A percentile compares a stretch with the other conserved stretches of the same genome.
These are phyloP conservation scores for Lordiphosa andalusiaca DNA, from an alignment of 2,888 invertebrate species.

Conservation along the genomic window DNA sequence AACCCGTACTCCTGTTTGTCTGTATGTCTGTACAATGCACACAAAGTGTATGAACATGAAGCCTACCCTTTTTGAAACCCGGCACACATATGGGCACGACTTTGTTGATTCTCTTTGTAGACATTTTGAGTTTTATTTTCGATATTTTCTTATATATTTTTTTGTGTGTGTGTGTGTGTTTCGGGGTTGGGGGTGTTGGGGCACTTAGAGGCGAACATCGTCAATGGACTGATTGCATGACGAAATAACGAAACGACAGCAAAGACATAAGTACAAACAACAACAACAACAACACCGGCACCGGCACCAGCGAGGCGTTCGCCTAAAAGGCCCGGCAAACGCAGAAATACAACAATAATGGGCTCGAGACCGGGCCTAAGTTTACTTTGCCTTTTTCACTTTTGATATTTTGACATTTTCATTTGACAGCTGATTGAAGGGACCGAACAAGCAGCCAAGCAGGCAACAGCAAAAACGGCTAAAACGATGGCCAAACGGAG, in stretches of 20 bases:
- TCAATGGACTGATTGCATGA: conserved; percentile 66
- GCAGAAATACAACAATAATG: conserved; percentile 68
- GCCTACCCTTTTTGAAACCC: too few relatives aligned
- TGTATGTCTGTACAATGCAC: too few relatives aligned
- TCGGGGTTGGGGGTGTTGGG: conserved; percentile 55
- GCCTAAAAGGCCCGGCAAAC: conserved; percentile 69
- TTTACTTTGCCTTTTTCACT: conserved; percentile 76
- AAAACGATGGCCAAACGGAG: conserved; percentile 12
- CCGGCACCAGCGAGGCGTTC: conserved; percentile 38
- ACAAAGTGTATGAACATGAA: too few relatives aligned
- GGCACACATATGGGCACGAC: too few relatives aligned
- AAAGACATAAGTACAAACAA: conserved; percentile 35
- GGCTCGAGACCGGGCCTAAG: conserved; percentile 66
- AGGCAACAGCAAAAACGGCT: conserved; percentile 9
- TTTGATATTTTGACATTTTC: conserved; percentile 75
- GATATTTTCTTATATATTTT: conserved; percentile 34
- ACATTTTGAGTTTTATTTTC: conserved; percentile 42
- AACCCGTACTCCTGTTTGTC: too few relatives aligned
- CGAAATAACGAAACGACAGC: conserved; percentile 69
- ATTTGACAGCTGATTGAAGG: conserved; percentile 76
- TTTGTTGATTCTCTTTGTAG: conserved; percentile 23
- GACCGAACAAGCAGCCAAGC: conserved; percentile 35
- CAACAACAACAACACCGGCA: conserved; percentile 14
- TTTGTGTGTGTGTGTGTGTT: conserved; percentile 14
- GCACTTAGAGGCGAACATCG: conserved; percentile 58